phyloP scores from a whole-genome alignment of 2,888 invertebrate genomes.

The Chrysina gloriosa region DNA sequence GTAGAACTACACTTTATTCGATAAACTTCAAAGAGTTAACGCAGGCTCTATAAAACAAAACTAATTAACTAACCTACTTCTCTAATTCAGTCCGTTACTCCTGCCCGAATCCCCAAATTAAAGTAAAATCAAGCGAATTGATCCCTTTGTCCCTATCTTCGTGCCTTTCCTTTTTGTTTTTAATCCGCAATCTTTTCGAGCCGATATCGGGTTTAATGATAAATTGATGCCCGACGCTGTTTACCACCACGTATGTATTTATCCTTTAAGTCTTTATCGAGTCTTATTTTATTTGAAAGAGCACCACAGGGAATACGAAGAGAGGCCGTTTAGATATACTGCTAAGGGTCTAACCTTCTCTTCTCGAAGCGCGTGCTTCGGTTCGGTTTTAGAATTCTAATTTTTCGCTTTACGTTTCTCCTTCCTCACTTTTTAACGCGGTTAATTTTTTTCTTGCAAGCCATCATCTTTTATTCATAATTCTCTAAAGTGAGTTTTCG shows the following conservation, averaged over 20 bases:
- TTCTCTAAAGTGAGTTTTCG: background rate
- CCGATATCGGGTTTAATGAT: conserved; percentile 13
- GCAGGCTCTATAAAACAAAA: background rate
- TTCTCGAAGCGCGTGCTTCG: conserved; percentile 3
- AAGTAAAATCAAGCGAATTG: conserved; percentile 12
- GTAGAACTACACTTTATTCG: background rate
- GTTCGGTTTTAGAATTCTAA: conserved; percentile 31
- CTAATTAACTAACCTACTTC: conserved; percentile 8
- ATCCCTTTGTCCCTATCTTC: conserved; percentile 8
- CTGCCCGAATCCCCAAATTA: background rate
- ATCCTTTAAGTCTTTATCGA: conserved; percentile 33
- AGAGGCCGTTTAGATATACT: conserved; percentile 32
- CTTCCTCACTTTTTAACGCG: background rate
- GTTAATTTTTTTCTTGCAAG: conserved; percentile 18
- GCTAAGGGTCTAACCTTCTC: conserved; percentile 21
- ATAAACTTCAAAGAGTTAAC: background rate
- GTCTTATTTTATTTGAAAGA: conserved; percentile 32
- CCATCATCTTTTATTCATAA: conserved; percentile 25
- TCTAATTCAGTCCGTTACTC: background rate
- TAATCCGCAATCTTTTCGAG: conserved; percentile 30
- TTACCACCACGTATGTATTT: conserved; percentile 30
- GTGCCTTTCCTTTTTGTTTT: conserved; percentile 16
- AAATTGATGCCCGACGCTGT: conserved; percentile 21
- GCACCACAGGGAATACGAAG: conserved; percentile 17
- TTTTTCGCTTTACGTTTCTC: conserved; percentile 14